A percentile compares a stretch with the other conserved stretches of the same genome.
Evolutionary conservation across 2,888 invertebrate genomes (phyloP).

Genomic region (Acrobasis consociella): DNA sequence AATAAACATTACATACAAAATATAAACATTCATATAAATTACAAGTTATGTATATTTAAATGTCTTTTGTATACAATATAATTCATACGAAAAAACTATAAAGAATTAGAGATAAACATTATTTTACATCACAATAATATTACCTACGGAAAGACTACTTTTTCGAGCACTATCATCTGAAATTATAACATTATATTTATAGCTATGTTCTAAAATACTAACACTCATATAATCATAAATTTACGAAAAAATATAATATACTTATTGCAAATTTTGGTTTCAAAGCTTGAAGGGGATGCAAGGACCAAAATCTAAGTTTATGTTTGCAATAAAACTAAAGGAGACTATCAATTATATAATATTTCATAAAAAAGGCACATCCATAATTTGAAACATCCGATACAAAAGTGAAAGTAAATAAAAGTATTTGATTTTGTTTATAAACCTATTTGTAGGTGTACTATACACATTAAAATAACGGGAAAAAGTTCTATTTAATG

Average conservation of each 20-base stretch:
- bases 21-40: slow-evolving; percentile 18
- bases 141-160: slow-evolving; percentile 9
- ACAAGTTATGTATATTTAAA: slow-evolving; percentile 8
- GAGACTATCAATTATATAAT: slow-evolving; percentile 33
- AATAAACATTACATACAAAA: slow-evolving; percentile 17
- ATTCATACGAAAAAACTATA: slow-evolving; percentile 9
- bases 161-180: slow-evolving; percentile 29
- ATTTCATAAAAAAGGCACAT: slow-evolving; percentile 68
- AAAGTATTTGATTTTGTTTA: neutral
- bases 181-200: slow-evolving; percentile 26
- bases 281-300: slow-evolving; percentile 4
- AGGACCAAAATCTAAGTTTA: slow-evolving; percentile 30
- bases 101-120: slow-evolving; percentile 4
- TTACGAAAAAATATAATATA: slow-evolving; percentile 20
- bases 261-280: slow-evolving; percentile 9
- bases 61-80: slow-evolving; percentile 18
- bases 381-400: slow-evolving; percentile 48
- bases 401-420: slow-evolving; percentile 28
- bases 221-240: slow-evolving; percentile 35
- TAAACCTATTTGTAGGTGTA: no score
- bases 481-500: no score
- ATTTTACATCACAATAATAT: slow-evolving; percentile 15
- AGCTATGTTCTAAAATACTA: slow-evolving; percentile 31
- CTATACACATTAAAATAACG: no score
- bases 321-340: slow-evolving; percentile 37